Conservation (phyloP, 2,113 vertebrate genomes). For the Condylura cristata region DNA sequence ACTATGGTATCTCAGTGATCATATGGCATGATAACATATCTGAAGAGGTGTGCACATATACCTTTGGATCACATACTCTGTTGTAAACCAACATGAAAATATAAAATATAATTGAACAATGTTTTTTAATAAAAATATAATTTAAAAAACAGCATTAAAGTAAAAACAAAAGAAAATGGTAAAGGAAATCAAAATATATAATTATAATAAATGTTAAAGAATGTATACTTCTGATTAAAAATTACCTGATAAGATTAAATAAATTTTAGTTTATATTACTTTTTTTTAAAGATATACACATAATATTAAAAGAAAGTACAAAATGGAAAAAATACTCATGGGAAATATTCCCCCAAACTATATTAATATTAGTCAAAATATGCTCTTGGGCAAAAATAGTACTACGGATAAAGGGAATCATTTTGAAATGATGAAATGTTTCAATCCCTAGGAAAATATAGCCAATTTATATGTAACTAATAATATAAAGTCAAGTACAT, state of each 20-base stretch:
- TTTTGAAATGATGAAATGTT: conserved; percentile 6
- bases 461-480: neutral
- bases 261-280: neutral
- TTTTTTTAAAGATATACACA: neutral
- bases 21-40: no score
- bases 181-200: neutral
- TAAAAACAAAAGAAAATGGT: neutral
- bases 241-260: neutral
- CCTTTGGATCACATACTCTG: no score
- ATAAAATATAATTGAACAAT: no score
- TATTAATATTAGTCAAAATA: conserved; percentile 19
- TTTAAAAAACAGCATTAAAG: neutral
- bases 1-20: no score
- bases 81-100: no score
- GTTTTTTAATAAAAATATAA: no score
- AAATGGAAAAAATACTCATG: neutral
- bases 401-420: neutral
- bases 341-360: neutral
- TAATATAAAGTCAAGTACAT: neutral
- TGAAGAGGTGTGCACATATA: no score
- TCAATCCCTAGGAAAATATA: neutral
- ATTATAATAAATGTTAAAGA: neutral
- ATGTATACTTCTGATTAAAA: neutral
- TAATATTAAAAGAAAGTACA: neutral
- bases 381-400: neutral